phyloP scores from a whole-genome alignment of 2,888 invertebrate species.

The Ariolimax columbianus region DNA sequence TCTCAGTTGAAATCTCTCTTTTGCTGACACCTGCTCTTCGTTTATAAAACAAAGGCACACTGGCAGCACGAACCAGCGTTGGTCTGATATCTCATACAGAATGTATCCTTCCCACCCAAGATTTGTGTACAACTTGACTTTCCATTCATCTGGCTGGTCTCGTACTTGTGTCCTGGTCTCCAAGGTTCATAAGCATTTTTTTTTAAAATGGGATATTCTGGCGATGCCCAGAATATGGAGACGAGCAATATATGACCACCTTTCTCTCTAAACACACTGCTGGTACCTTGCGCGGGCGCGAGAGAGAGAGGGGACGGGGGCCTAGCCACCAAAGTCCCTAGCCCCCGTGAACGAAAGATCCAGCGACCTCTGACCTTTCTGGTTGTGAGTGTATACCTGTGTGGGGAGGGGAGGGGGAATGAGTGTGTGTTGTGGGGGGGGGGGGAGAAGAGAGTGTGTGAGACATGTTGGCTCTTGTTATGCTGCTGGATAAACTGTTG shows the following conservation, averaged over 20 bases:
- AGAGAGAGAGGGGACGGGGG: not conserved
- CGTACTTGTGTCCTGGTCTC: not conserved
- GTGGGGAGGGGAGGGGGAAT: not conserved
- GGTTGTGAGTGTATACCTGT: not conserved
- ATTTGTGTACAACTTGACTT: slow-evolving; percentile 3
- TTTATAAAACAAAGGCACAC: not conserved
- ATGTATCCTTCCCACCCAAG: not conserved
- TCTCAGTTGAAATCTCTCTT: too few species aligned
- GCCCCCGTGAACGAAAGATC: not conserved
- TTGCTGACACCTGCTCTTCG: not conserved
- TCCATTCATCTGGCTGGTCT: slow-evolving; percentile 5
- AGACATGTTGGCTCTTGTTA: too few species aligned
- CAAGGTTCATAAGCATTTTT: not conserved
- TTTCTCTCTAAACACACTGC: not conserved
- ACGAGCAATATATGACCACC: not conserved
- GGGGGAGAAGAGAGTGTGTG: too few species aligned
- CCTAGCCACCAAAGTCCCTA: too few species aligned
- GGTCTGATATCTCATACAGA: not conserved
- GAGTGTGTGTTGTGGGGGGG: not conserved
- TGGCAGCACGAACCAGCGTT: not conserved
- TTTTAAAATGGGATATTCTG: not conserved
- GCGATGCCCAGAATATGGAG: not conserved
- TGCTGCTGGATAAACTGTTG: too few species aligned
- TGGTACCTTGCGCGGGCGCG: not conserved
- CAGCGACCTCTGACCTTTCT: not conserved